These are phyloP conservation scores for Telmatherina bonti DNA, from an alignment of 2,797 vertebrate genomes.

Conservation along the genomic window DNA sequence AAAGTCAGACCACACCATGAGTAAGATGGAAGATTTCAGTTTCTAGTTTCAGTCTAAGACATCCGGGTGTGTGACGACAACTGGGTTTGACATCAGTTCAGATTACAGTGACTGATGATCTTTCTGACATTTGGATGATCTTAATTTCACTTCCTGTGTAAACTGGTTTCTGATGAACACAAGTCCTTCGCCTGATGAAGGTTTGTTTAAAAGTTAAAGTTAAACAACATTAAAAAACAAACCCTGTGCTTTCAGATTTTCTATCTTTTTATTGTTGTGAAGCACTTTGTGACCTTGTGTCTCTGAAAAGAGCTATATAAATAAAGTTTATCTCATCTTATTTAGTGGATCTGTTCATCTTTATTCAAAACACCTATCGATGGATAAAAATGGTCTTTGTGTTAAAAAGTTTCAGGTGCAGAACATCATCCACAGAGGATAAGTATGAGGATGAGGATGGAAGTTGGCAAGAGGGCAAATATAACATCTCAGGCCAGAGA, in stretches of 20 bases:
- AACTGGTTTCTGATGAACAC: too few relatives aligned
- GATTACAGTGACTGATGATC: not conserved
- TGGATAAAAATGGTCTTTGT: not conserved
- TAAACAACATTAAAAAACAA: too few relatives aligned
- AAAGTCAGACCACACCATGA: not conserved
- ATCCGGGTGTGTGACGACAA: not conserved
- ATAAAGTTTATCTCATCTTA: too few relatives aligned
- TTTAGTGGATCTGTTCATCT: too few relatives aligned
- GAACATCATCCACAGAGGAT: slow-evolving; percentile 13
- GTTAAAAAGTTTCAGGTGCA: slow-evolving; percentile 19
- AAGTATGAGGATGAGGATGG: slow-evolving; percentile 44
- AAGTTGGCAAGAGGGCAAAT: slow-evolving; percentile 43
- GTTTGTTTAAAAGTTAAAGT: too few relatives aligned
- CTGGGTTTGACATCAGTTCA: not conserved
- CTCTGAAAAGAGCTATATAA: too few relatives aligned
- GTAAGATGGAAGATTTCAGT: not conserved
- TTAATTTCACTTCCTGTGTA: too few relatives aligned
- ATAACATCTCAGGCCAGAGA: slow-evolving; percentile 70
- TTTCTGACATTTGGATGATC: not conserved
- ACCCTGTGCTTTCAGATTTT: too few relatives aligned
- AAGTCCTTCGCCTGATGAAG: too few relatives aligned
- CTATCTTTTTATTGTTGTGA: too few relatives aligned
- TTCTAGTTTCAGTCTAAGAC: not conserved
- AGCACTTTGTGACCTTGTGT: too few relatives aligned
- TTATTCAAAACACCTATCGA: too few relatives aligned